Conservation (phyloP, 2,888 invertebrate genomes). For the Andrena bucephala region DNA sequence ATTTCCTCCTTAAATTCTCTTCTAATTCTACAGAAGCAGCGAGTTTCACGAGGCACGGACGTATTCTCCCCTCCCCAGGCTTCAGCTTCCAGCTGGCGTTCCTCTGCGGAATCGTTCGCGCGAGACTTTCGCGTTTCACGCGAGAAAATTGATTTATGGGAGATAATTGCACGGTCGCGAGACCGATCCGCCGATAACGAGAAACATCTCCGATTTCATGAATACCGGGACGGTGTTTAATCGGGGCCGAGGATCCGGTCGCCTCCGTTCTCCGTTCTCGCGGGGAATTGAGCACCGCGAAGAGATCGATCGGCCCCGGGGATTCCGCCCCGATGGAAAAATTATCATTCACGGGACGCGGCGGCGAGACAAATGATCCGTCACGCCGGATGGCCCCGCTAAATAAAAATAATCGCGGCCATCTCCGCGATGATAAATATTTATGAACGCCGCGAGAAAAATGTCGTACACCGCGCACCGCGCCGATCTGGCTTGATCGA, state of each 20-base stretch:
- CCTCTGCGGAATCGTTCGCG: no score
- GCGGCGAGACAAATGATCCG: conserved; percentile 40
- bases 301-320: conserved; percentile 9
- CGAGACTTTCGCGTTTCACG: background rate
- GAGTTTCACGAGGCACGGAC: no score
- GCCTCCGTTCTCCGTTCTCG: background rate
- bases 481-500: conserved; percentile 13
- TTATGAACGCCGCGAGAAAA: conserved; percentile 41
- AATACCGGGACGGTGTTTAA: conserved; percentile 18
- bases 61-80: no score
- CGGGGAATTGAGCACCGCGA: background rate
- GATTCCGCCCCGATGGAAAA: conserved; percentile 27
- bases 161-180: conserved; percentile 36
- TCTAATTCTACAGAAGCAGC: no score
- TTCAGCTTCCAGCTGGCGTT: no score
- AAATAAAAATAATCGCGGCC: conserved; percentile 36
- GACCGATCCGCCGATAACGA: conserved; percentile 20
- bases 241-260: background rate
- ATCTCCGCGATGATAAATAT: conserved; percentile 32
- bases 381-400: conserved; percentile 20
- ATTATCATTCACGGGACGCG: conserved; percentile 30
- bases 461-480: background rate
- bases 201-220: conserved; percentile 16
- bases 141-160: conserved; percentile 41
- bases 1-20: no score